These are phyloP conservation scores for Silurus lanzhouensis DNA, from an alignment of 2,797 vertebrate genomes.

Conservation along the genomic window DNA sequence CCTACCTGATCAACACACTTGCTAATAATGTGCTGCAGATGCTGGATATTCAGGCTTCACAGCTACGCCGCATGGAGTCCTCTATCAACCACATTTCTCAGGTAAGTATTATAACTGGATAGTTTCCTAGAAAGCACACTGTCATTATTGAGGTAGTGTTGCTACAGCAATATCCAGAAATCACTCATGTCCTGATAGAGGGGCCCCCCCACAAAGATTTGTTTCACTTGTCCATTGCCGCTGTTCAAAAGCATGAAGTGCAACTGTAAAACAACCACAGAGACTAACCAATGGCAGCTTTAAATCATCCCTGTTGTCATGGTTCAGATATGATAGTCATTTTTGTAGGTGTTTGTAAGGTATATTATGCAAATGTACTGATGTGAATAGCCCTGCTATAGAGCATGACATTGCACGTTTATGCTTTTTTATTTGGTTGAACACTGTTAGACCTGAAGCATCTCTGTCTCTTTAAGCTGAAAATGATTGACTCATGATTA, in stretches of 20 bases:
- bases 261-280: background rate
- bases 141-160: background rate
- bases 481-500: background rate
- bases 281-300: background rate
- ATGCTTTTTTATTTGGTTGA: slow-evolving; percentile 6
- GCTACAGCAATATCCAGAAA: background rate
- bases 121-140: background rate
- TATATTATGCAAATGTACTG: background rate
- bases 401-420: background rate
- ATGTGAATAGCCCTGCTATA: no score
- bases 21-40: slow-evolving; percentile 96
- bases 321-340: background rate
- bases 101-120: slow-evolving; percentile 64
- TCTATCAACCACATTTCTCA: slow-evolving; percentile 95
- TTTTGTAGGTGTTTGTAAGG: background rate
- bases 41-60: slow-evolving; percentile 94
- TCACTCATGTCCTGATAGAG: background rate
- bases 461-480: slow-evolving; percentile 30
- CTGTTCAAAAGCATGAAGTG: background rate
- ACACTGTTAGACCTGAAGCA: background rate
- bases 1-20: slow-evolving; percentile 94
- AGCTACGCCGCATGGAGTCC: slow-evolving; percentile 91
- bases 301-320: background rate
- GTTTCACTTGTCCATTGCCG: no score
- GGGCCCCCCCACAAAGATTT: no score